Evolutionary conservation across 64 coral and sea anemone genomes (phyloP).

Genomic region (Actinia tenebrosa): DNA sequence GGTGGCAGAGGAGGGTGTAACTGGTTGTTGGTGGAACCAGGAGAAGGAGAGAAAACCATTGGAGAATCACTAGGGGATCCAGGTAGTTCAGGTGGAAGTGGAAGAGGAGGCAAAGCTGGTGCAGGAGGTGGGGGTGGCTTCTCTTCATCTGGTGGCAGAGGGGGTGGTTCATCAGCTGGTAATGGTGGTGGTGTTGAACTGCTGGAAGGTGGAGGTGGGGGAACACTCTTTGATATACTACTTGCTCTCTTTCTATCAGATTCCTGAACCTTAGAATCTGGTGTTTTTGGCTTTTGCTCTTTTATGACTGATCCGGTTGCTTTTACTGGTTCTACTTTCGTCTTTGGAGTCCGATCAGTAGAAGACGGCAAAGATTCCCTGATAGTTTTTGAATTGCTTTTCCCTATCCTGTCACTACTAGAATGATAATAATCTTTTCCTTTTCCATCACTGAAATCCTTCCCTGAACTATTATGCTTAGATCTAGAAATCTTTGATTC

Average conservation of each 20-base stretch:
- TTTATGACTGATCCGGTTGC: conserved; percentile 8
- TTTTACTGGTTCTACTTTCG: background rate
- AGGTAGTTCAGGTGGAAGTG: conserved; percentile 94
- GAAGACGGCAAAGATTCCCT: background rate
- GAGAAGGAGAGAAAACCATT: conserved; percentile 59
- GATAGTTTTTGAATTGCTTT: background rate
- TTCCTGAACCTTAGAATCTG: conserved; percentile 13
- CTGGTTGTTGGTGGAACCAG: conserved; percentile 45
- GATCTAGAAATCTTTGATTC: conserved; percentile 10
- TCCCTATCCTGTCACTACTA: background rate
- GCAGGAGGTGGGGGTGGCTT: conserved; percentile 89
- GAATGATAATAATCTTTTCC: conserved; percentile 16
- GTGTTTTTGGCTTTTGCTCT: conserved; percentile 36
- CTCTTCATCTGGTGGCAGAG: conserved; percentile 96
- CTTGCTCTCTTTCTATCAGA: background rate
- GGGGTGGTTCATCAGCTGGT: conserved; percentile 81
- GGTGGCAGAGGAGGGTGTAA: conserved; percentile 33
- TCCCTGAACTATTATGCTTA: conserved; percentile 1
- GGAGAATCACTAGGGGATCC: conserved; percentile 88
- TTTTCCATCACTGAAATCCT: conserved; percentile 9
- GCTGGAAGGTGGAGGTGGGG: conserved; percentile 61
- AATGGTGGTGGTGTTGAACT: conserved; percentile 57
- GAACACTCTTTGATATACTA: conserved; percentile 16
- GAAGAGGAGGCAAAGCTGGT: conserved; percentile 91
- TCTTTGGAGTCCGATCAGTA: background rate